A percentile compares a stretch with the other conserved stretches of the same genome.
These are phyloP conservation scores for Borostomias antarcticus DNA, from an alignment of 2,797 vertebrate genomes.

Conservation along the genomic window DNA sequence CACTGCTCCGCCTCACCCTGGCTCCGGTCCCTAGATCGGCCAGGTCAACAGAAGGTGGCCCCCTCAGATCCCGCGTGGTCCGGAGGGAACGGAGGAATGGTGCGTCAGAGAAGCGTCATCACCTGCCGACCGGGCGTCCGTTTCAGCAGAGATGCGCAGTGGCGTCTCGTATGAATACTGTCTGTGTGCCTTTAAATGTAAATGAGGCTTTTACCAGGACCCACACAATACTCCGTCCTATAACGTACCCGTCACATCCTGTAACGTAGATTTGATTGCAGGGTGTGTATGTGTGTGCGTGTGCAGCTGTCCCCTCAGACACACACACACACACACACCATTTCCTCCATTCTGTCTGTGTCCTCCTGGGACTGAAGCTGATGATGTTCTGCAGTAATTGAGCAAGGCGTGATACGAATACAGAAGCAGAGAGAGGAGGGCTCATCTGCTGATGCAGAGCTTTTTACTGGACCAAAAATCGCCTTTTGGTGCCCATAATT, in stretches of 20 bases:
- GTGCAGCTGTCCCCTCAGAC: not conserved
- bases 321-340: constrained; percentile 14
- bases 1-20: too few species aligned
- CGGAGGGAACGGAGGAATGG: too few species aligned
- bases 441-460: constrained; percentile 62
- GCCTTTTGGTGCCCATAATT: too few species aligned
- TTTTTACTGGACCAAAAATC: too few species aligned
- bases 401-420: constrained; percentile 61
- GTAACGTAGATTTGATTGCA: not conserved
- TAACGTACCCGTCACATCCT: too few species aligned
- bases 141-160: too few species aligned
- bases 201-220: not conserved
- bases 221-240: not conserved
- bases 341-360: constrained; percentile 53
- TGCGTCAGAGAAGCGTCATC: too few species aligned
- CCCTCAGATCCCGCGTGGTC: too few species aligned
- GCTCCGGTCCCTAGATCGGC: too few species aligned
- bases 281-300: not conserved
- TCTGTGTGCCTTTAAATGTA: not conserved
- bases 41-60: too few species aligned
- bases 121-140: too few species aligned
- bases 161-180: too few species aligned
- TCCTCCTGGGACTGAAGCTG: constrained; percentile 55
- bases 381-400: constrained; percentile 74
- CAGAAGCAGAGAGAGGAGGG: constrained; percentile 34